Evolutionary conservation across 2,797 vertebrate genomes (phyloP).

Genomic region (Pseudotriccus pelzelni): DNA sequence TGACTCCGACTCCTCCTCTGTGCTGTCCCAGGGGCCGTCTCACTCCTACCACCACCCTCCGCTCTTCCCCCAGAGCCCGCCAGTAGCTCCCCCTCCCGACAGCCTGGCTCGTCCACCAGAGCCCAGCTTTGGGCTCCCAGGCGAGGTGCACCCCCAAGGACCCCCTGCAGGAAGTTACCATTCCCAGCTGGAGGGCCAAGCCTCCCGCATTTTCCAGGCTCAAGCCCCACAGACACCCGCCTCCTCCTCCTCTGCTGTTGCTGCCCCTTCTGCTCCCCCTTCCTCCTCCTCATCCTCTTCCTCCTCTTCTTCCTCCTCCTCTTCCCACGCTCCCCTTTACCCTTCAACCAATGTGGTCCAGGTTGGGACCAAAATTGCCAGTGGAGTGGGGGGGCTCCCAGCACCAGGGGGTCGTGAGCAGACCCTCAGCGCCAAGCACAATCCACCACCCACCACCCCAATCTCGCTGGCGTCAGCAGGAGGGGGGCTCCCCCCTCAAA

Average conservation of each 20-base stretch:
- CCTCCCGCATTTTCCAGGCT: conserved; percentile 76
- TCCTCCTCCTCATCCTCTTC: conserved; percentile 39
- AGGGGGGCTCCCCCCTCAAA: conserved; percentile 63
- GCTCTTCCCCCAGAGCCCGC: conserved; percentile 73
- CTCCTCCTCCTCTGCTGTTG: background rate
- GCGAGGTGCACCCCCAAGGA: conserved; percentile 58
- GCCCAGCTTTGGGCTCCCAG: conserved; percentile 64
- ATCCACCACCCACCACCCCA: conserved; percentile 78
- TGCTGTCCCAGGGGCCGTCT: conserved; percentile 87
- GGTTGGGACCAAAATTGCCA: conserved; percentile 54
- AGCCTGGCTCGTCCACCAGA: conserved; percentile 65
- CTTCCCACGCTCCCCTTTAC: conserved; percentile 54
- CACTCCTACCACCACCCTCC: conserved; percentile 83
- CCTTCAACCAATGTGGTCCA: conserved; percentile 45
- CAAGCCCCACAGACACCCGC: conserved; percentile 34
- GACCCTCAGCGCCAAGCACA: conserved; percentile 69
- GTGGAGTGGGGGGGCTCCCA: conserved; percentile 39
- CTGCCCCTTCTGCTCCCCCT: conserved; percentile 1
- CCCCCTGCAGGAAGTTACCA: conserved; percentile 64
- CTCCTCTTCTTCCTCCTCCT: conserved; percentile 40
- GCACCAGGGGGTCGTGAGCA: conserved; percentile 60
- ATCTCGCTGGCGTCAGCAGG: conserved; percentile 69
- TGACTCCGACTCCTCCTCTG: conserved; percentile 88
- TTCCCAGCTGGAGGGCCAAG: conserved; percentile 74
- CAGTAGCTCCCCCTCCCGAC: conserved; percentile 53